Evolutionary conservation across 2,888 invertebrate species (phyloP).

Genomic region (Pardosa pseudoannulata): DNA sequence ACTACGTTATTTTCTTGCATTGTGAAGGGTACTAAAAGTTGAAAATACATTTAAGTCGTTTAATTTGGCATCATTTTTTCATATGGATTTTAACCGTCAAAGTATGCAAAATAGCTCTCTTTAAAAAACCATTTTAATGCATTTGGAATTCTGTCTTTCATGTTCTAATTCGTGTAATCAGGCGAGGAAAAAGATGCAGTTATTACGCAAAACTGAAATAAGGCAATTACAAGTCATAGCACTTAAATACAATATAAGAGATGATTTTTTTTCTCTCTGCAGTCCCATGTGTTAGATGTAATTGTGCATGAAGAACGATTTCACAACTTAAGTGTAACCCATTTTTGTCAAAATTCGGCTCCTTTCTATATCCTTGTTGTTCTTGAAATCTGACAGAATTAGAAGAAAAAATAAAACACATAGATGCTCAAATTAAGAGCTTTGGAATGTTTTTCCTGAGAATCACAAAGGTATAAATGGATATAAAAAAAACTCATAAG

Average conservation of each 20-base stretch:
- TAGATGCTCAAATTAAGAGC: neutral
- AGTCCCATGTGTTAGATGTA: neutral
- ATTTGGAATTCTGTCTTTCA: no score
- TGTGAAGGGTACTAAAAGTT: no score
- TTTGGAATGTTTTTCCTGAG: neutral
- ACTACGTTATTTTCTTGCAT: no score
- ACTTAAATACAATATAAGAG: neutral
- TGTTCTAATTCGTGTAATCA: neutral
- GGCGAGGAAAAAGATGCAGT: neutral
- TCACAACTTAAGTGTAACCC: neutral
- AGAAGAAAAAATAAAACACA: neutral
- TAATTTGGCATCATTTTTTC: no score
- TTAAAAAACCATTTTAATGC: no score
- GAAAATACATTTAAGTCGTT: no score
- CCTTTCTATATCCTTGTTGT: neutral
- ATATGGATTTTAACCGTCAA: no score
- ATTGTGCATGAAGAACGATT: neutral
- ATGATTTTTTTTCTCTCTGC: neutral
- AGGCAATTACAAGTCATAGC: neutral
- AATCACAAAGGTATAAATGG: neutral
- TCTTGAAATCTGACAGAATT: neutral
- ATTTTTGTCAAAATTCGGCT: neutral
- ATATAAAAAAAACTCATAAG: neutral
- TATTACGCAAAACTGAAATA: neutral
- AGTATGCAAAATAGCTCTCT: no score